Evolutionary conservation across 2,888 invertebrate species (phyloP).

Genomic region (Xanthorhoe spadicearia): DNA sequence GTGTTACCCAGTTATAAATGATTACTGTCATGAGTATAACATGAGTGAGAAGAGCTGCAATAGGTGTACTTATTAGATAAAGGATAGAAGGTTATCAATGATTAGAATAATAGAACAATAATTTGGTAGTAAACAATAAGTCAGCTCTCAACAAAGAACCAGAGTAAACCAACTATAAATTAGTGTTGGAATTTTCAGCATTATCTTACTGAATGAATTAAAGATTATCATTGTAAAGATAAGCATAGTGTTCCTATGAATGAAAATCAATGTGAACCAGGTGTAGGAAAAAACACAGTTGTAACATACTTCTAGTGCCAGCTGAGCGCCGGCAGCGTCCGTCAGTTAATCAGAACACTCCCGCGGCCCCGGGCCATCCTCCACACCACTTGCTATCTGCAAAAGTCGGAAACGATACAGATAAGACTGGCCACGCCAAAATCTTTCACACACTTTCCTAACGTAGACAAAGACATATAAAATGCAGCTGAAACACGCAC

Average conservation of each 20-base stretch:
- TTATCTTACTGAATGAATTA: slow-evolving; percentile 18
- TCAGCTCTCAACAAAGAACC: background rate
- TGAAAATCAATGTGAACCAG: slow-evolving; percentile 46
- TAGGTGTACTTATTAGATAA: background rate
- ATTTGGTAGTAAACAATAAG: background rate
- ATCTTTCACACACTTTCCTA: slow-evolving; percentile 43
- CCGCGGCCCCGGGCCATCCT: slow-evolving; percentile 78
- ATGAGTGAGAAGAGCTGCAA: background rate
- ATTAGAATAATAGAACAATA: background rate
- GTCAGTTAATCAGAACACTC: slow-evolving; percentile 80
- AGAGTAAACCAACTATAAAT: background rate
- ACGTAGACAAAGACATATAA: slow-evolving; percentile 7
- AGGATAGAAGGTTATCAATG: background rate
- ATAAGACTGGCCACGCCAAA: slow-evolving; percentile 73
- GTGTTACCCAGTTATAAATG: background rate
- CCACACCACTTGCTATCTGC: slow-evolving; percentile 79
- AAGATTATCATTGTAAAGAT: slow-evolving; percentile 15
- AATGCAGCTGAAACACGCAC: slow-evolving; percentile 10
- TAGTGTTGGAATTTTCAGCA: slow-evolving; percentile 12
- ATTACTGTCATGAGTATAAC: background rate
- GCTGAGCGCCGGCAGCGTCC: slow-evolving; percentile 81
- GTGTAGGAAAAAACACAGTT: slow-evolving; percentile 25
- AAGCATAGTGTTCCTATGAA: slow-evolving; percentile 14
- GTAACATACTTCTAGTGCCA: slow-evolving; percentile 78
- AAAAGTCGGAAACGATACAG: slow-evolving; percentile 80